A percentile compares a stretch with the other conserved stretches of the same genome.
phyloP scores from a whole-genome alignment of 1,140 invertebrate species.

The Ostrea denselamellosa region DNA sequence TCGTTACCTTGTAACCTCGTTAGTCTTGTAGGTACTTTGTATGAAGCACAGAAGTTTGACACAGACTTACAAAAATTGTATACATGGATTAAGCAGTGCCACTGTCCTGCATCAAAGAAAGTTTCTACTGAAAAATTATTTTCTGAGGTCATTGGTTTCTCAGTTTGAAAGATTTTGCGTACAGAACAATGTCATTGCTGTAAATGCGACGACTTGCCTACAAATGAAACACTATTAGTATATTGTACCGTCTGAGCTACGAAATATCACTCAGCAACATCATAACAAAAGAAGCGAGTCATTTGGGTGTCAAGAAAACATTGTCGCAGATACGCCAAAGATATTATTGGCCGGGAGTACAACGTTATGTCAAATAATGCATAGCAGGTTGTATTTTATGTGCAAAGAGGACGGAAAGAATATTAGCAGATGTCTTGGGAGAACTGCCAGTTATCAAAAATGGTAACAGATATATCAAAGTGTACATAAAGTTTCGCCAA shows the following conservation, averaged over 20 bases:
- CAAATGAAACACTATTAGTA: not conserved
- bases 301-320: not conserved
- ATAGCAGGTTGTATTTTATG: constrained; percentile 7
- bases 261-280: not conserved
- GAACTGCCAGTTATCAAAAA: not conserved
- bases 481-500: constrained; percentile 11
- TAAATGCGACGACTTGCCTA: not conserved
- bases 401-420: not conserved
- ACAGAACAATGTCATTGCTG: not conserved
- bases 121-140: not conserved
- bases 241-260: not conserved
- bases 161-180: not conserved
- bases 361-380: not conserved
- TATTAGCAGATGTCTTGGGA: not conserved
- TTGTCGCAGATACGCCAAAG: not conserved
- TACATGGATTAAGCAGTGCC: too few species aligned
- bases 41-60: too few species aligned
- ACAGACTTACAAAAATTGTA: too few species aligned
- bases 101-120: too few species aligned
- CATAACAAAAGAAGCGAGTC: not conserved
- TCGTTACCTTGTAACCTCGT: too few species aligned
- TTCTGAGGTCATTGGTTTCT: not conserved
- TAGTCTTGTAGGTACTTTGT: too few species aligned
- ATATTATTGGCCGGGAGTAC: not conserved
- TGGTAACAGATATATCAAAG: constrained; percentile 38